Conservation (phyloP, 1,140 invertebrate species). For the Arctopsyche grandis region DNA sequence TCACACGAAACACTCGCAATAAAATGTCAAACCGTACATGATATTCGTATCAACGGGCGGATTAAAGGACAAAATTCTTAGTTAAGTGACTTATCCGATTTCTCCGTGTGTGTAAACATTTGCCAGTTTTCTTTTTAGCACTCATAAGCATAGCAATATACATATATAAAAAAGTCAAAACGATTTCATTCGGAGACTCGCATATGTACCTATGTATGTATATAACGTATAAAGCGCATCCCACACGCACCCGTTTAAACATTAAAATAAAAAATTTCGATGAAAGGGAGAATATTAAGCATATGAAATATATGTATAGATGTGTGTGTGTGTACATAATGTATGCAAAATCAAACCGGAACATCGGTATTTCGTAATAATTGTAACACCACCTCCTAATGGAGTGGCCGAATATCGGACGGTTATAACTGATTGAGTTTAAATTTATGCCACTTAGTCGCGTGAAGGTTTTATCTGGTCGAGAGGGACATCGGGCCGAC, state of each 20-base stretch:
- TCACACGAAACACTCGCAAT: conserved; percentile 39
- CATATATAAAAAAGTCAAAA: neutral
- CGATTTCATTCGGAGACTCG: conserved; percentile 2
- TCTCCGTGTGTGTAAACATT: conserved; percentile 12
- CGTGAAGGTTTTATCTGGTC: conserved; percentile 20
- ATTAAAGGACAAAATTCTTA: conserved; percentile 41
- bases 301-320: no score
- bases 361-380: conserved; percentile 20
- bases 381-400: conserved; percentile 19
- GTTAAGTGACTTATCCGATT: conserved; percentile 40
- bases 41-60: conserved; percentile 42
- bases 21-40: conserved; percentile 45
- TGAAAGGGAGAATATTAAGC: no score
- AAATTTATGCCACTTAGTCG: conserved; percentile 26
- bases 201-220: neutral
- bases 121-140: neutral
- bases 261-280: no score
- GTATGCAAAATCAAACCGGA: neutral
- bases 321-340: no score
- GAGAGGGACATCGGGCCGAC: conserved; percentile 9
- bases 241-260: no score
- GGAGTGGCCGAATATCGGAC: neutral
- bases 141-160: no score
- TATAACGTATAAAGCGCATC: no score
- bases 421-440: conserved; percentile 20